These are phyloP conservation scores for Phalacrocorax brasilianus DNA, from an alignment of 2,113 vertebrate genomes.

Conservation along the genomic window DNA sequence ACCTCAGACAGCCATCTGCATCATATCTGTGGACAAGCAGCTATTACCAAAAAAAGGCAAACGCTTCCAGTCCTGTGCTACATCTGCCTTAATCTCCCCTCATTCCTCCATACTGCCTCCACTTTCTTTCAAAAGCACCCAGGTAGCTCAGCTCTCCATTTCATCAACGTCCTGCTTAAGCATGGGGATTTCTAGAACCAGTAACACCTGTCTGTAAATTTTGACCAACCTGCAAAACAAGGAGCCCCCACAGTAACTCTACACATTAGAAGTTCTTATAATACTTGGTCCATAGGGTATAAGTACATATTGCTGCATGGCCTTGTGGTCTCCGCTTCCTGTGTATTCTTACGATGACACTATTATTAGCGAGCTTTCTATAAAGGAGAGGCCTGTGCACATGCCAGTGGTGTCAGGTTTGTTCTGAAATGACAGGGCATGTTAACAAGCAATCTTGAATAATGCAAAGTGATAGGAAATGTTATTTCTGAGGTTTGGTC, in stretches of 20 bases:
- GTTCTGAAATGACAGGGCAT: constrained; percentile 10
- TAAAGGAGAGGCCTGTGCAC: constrained; percentile 55
- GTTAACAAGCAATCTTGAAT: constrained; percentile 3
- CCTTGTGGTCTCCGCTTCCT: constrained; percentile 71
- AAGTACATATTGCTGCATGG: constrained; percentile 71
- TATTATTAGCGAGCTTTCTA: constrained; percentile 61
- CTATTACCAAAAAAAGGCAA: constrained; percentile 85
- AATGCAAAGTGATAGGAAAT: not conserved
- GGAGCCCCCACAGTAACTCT: constrained; percentile 48
- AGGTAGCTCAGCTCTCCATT: constrained; percentile 60
- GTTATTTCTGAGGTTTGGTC: not conserved
- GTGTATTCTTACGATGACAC: constrained; percentile 66
- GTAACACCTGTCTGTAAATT: constrained; percentile 47
- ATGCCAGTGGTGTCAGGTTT: constrained; percentile 26
- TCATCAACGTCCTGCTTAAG: constrained; percentile 39
- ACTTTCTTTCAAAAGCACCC: constrained; percentile 53
- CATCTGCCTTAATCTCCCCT: constrained; percentile 82
- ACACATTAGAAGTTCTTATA: constrained; percentile 44
- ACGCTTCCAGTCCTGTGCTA: constrained; percentile 73
- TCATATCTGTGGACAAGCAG: constrained; percentile 84
- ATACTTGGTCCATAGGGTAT: constrained; percentile 52
- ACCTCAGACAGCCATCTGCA: constrained; percentile 79
- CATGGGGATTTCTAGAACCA: constrained; percentile 38
- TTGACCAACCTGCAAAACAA: constrained; percentile 30
- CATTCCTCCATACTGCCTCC: constrained; percentile 62